phyloP scores from a whole-genome alignment of 2,797 vertebrate species.

The Urosaurus nigricauda region DNA sequence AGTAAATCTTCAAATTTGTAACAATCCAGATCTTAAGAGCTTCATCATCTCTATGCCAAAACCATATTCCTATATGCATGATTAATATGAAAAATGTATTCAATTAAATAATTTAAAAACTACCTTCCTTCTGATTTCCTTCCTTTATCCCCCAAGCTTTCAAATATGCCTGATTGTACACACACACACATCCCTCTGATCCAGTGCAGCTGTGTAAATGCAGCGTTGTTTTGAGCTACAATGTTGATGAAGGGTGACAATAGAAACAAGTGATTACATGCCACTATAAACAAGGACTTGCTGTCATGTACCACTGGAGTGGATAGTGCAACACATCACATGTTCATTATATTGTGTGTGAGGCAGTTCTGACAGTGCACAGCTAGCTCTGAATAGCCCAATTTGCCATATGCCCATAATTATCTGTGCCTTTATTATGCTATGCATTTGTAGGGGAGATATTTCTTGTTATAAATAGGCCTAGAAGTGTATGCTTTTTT shows the following conservation, averaged over 20 bases:
- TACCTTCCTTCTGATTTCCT: neutral
- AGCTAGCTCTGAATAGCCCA: neutral
- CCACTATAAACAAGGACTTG: constrained; percentile 4
- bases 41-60: neutral
- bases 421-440: constrained; percentile 17
- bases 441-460: constrained; percentile 34
- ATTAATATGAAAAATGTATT: neutral
- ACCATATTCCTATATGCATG: neutral
- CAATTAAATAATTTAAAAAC: constrained; percentile 5
- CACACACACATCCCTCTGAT: neutral
- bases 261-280: neutral
- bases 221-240: neutral
- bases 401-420: constrained; percentile 6
- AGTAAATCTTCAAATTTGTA: neutral
- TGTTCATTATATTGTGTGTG: neutral
- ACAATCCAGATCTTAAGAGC: neutral
- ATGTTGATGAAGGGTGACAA: neutral
- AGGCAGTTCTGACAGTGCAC: neutral
- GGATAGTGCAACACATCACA: neutral
- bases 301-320: neutral
- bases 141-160: neutral
- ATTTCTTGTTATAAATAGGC: neutral
- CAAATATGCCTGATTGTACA: neutral
- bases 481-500: neutral
- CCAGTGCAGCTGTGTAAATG: constrained; percentile 14